These are phyloP conservation scores for Branchinecta lindahli DNA, from an alignment of 1,140 invertebrate species.

Conservation along the genomic window DNA sequence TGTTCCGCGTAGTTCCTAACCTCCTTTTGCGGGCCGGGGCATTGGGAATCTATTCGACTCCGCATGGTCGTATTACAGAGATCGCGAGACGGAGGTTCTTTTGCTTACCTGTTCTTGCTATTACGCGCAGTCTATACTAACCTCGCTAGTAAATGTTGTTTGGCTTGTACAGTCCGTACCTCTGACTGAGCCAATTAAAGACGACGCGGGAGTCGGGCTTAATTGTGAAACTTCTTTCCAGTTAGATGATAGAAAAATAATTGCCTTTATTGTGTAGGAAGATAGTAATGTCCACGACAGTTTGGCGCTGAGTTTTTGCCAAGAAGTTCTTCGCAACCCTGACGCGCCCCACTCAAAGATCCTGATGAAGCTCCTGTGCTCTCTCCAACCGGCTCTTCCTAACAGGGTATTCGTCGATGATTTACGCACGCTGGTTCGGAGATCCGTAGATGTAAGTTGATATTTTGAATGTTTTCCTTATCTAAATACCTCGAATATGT, in stretches of 20 bases:
- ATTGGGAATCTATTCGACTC: too few species aligned
- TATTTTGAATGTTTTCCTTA: neutral
- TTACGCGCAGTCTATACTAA: too few species aligned
- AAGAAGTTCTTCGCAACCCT: slow-evolving; percentile 22
- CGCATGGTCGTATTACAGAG: too few species aligned
- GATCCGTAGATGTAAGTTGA: neutral
- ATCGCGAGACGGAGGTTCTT: too few species aligned
- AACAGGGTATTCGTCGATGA: neutral
- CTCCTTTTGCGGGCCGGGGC: too few species aligned
- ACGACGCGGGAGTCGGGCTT: too few species aligned
- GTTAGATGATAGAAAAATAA: neutral
- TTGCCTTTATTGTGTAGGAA: neutral
- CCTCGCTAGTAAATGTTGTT: too few species aligned
- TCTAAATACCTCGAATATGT: neutral
- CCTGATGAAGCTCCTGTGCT: neutral
- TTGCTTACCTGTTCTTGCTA: too few species aligned
- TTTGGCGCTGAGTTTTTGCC: slow-evolving; percentile 23
- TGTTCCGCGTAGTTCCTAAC: too few species aligned
- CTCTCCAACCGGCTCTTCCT: neutral
- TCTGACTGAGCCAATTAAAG: too few species aligned
- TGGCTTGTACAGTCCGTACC: too few species aligned
- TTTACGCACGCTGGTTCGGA: neutral
- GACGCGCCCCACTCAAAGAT: slow-evolving; percentile 6
- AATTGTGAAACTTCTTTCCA: too few species aligned
- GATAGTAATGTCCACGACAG: slow-evolving; percentile 23